phyloP scores from a whole-genome alignment of 1,140 invertebrate species.

The Lineus longissimus region DNA sequence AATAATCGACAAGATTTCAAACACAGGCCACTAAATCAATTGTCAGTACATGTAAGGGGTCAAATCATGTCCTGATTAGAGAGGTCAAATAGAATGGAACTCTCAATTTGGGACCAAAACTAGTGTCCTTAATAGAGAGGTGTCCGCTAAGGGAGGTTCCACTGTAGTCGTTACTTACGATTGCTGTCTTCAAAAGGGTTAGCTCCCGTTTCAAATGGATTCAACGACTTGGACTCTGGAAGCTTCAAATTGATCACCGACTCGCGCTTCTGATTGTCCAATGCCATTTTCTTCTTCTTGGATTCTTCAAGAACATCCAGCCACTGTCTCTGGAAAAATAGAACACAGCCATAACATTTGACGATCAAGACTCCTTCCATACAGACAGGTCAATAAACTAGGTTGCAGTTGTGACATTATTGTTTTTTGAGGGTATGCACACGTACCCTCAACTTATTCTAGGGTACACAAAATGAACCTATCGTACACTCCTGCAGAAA shows the following conservation, averaged over 20 bases:
- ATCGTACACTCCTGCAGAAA: too few species aligned
- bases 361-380: too few species aligned
- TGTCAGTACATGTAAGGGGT: not conserved
- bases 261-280: conserved; percentile 60
- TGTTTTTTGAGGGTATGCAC: not conserved
- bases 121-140: too few species aligned
- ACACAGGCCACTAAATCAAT: not conserved
- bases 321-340: conserved; percentile 77
- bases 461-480: too few species aligned
- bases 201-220: conserved; percentile 17
- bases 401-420: not conserved
- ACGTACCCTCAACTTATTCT: not conserved
- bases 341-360: not conserved
- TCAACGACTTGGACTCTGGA: too few species aligned
- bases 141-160: too few species aligned
- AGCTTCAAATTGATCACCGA: conserved; percentile 10
- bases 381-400: not conserved
- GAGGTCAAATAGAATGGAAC: too few species aligned
- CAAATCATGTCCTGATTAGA: too few species aligned
- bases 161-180: conserved; percentile 30
- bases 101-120: too few species aligned
- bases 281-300: conserved; percentile 66
- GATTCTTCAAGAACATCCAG: conserved; percentile 87
- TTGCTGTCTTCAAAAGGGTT: conserved; percentile 29
- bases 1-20: not conserved